Base-by-base conservation (phyloP, 1,140 invertebrate genomes). In the Hyles vespertilio region DNA sequence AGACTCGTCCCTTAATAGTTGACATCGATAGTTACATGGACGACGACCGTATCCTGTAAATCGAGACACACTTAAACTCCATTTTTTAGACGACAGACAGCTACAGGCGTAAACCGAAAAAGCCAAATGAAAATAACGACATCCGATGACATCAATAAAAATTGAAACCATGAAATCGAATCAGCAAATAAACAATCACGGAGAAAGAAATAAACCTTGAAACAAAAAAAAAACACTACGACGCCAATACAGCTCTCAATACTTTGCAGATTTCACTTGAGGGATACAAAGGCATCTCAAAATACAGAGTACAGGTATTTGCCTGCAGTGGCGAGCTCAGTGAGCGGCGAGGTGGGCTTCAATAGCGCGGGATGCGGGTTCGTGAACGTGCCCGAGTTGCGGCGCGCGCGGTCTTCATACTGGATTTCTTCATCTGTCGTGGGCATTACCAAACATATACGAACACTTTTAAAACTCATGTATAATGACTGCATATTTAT, bases 241-340 rank as follows among this genome's bases (percentile, higher is more conserved):
- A 51, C 32, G 9, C 32, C 50, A 12, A n/a, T 51, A 40, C 8
- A 40, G 8, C 36, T 2, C 36, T 5, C 8, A 40, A 5, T 8
- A 8, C 5, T 11, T 11, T 11, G 2, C 7, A 48, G 12, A 48
- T 10, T 8, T 5, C 46, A 48, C n/a, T 5, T 48, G 46, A 48
- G 22, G 36, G 52, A 43, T 44, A 32, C 43, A 44, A 54, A 12
- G 52, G 43, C 36, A 36, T 51, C 32, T 12, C 3, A 6, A 48
- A 33, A 34, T 7, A 9, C 10, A 51, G 33, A 51, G 11, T 33
- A 10, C 9, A 51, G 22, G 33, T 53, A 59, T 46, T 58, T 83
- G 81, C 85, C 85, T 84, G 85, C 80, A 44, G 86, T 89, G 51
- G 80, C 84, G 61, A 89, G 83, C 67, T 89, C 87, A 58, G 79